These are phyloP conservation scores for Aphidius gifuensis DNA, from an alignment of 1,140 invertebrate species.

Conservation along the genomic window DNA sequence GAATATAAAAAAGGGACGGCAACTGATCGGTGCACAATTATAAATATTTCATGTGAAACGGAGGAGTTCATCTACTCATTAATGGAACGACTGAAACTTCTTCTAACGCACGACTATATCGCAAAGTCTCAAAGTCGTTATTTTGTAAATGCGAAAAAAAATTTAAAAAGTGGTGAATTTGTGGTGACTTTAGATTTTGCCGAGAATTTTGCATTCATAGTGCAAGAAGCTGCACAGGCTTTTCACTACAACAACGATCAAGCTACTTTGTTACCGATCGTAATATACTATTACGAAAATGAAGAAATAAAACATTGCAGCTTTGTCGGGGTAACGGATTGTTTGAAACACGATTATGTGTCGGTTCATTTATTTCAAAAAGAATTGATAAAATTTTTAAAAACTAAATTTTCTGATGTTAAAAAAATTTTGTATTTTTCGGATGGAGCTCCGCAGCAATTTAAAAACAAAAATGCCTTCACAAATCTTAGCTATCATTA, in stretches of 20 bases:
- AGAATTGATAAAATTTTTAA: slow-evolving; percentile 16
- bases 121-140: slow-evolving; percentile 19
- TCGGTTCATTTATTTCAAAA: slow-evolving; percentile 16
- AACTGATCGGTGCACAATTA: slow-evolving; percentile 18
- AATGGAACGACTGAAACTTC: slow-evolving; percentile 8
- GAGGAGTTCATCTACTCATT: slow-evolving; percentile 26
- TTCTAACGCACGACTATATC: slow-evolving; percentile 28
- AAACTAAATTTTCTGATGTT: slow-evolving; percentile 12
- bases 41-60: neutral
- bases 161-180: slow-evolving; percentile 24
- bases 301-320: slow-evolving; percentile 11
- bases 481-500: slow-evolving; percentile 24
- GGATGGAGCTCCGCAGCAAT: slow-evolving; percentile 20
- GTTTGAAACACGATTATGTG: slow-evolving; percentile 28
- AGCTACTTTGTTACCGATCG: slow-evolving; percentile 34
- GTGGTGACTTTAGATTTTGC: slow-evolving; percentile 35
- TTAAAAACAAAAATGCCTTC: slow-evolving; percentile 31
- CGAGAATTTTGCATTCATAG: slow-evolving; percentile 39
- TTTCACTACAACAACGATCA: slow-evolving; percentile 37
- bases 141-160: slow-evolving; percentile 11
- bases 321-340: slow-evolving; percentile 20
- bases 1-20: slow-evolving; percentile 17
- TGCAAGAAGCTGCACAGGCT: slow-evolving; percentile 37
- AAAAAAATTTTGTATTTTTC: slow-evolving; percentile 24
- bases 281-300: slow-evolving; percentile 11